Evolutionary conservation across 1,140 invertebrate species (phyloP), one percentile per base, ranked within the genome.

Genomic region (Medauroidea extradentata): DNA sequence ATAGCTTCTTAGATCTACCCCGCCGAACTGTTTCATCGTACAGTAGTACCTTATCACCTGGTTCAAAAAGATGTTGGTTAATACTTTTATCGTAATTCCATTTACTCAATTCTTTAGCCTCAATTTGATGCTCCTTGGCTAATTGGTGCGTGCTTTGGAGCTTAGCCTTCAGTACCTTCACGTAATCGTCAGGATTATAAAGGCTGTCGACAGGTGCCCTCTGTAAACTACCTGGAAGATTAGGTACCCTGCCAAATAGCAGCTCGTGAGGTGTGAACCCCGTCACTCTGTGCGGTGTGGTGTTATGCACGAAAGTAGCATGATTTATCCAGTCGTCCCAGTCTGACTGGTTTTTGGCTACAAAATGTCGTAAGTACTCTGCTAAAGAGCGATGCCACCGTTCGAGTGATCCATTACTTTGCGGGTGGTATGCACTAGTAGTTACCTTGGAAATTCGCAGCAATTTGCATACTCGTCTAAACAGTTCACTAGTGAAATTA

Each of bases 341-440:
- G 52, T 73, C 57, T 13, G 7, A 58, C 51, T 66, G 53, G 21
- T 67, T 27, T 13, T 53, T 16, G 16, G 67, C 57, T 18, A 65
- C 66, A 51, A 64, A 74, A 60, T 67, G 63, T 64, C 67, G 66
- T 38, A 74, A 57, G 58, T 70, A 71, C n/a, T 71, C 65, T 43
- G 66, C 67, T 58, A 72, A 44, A 3, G 68, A 64, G 21, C 34
- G 39, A 60, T 74, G 72, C 9, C 25, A 58, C 59, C 72, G 43
- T 63, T 74, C 71, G 46, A 72, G 38, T n/a, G 68, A 63, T 14
- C 69, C 71, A 49, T 74, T 73, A 16, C 61, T 66, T 62, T 73
- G 66, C 42, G 71, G n/a, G 50, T 68, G 67, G 55, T 68, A 69
- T 18, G 68, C 59, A 7, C 65, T 67, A 1, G 69, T 68, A 16